Conservation (phyloP, 2,888 invertebrate species). For the Pandemis heparana region DNA sequence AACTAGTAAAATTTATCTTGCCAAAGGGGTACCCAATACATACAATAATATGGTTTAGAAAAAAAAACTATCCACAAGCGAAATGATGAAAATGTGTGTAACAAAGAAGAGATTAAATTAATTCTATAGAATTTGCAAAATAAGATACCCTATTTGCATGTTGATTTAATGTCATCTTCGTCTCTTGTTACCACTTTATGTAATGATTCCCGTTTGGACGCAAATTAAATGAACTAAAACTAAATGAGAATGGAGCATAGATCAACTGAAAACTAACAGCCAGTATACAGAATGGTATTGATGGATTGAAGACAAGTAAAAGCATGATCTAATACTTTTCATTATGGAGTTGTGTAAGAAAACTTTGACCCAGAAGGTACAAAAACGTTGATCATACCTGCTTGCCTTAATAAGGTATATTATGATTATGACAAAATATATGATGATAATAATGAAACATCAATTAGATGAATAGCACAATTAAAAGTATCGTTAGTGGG, state of each 20-base stretch:
- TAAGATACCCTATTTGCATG: neutral
- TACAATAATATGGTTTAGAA: constrained; percentile 7
- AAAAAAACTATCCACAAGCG: constrained; percentile 8
- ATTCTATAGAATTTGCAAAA: neutral
- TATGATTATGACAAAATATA: neutral
- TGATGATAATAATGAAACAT: neutral
- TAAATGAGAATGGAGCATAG: neutral
- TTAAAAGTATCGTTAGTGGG: neutral
- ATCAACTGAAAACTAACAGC: neutral
- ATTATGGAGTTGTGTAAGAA: neutral
- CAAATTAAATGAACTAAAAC: constrained; percentile 2
- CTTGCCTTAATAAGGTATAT: neutral
- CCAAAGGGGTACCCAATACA: constrained; percentile 19
- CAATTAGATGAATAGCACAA: neutral
- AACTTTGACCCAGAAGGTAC: neutral
- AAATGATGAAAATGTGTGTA: constrained; percentile 3
- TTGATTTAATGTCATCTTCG: neutral
- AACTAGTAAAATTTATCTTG: constrained; percentile 14
- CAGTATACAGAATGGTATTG: neutral
- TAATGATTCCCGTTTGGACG: neutral
- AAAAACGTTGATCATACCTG: neutral
- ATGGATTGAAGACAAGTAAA: neutral
- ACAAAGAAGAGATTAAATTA: neutral
- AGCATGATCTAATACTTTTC: neutral
- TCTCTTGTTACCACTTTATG: neutral